Evolutionary conservation across 2,113 vertebrate genomes (phyloP), one percentile per base, ranked within the genome.

Genomic region (Eolophus roseicapilla): DNA sequence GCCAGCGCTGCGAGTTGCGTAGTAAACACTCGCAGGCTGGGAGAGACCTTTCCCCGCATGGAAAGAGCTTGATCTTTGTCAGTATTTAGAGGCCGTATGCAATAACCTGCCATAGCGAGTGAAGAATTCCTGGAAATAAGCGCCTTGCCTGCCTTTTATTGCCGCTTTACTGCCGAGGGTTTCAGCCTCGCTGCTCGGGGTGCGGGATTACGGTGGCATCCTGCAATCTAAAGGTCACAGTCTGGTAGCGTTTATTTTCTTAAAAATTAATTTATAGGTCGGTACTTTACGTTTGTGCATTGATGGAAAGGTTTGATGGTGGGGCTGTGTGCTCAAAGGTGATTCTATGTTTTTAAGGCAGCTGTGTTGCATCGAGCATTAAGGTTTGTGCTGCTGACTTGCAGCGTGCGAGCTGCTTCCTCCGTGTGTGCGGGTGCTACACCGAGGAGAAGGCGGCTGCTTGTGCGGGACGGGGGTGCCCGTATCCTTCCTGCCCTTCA

Each of bases 61-160:
- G 91, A 53, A 50, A 2, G 88, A 55, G 92, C 88, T 83, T 52
- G 86, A 86, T 70, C 93, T 95, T 64, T 68, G 89, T 95, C 89
- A 82, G 35, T 82, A 79, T 78, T 74, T 43, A 70, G 92, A 81
- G 81, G 64, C 65, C 33, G 62, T 64, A 3, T 41, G 92, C 88
- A 87, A 5, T 82, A 85, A 93, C 92, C 88, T 93, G 90, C 88
- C 71, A 5, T 41, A 55, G 88, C 1, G 75, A 92, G 88, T 25
- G 83, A 43, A 78, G 91, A 84, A 89, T 93, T 93, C 92, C 90
- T 96, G 95, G 91, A 92, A 95, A 86, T 73, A 57, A 80, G 77
- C 41, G 71, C 59, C 57, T 50, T 69, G 90, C 39, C 52, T 69
- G 90, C 44, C 57, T 90, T 92, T 90, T 81, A 88, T 15, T 71